Evolutionary conservation across 2,888 invertebrate genomes (phyloP).

Genomic region (Drosophila putrida): DNA sequence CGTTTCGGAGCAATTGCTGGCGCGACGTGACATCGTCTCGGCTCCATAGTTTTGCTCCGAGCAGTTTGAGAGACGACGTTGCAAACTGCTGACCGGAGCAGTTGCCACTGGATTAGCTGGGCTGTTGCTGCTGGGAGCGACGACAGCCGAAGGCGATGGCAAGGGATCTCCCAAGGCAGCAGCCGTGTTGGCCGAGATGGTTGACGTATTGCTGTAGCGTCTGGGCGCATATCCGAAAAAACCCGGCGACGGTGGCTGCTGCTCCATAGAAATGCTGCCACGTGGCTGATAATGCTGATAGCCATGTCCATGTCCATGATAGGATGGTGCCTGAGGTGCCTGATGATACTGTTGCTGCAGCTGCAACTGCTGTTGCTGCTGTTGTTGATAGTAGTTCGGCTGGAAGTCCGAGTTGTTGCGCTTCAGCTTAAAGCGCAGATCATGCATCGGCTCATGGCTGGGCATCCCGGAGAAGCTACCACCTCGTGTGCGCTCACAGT

Average conservation of each 20-base stretch:
- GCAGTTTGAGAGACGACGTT: slow-evolving; percentile 84
- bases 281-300: slow-evolving; percentile 76
- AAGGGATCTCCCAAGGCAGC: slow-evolving; percentile 60
- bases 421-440: slow-evolving; percentile 82
- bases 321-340: slow-evolving; percentile 46
- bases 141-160: slow-evolving; percentile 48
- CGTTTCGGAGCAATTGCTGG: slow-evolving; percentile 84
- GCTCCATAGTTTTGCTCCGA: slow-evolving; percentile 82
- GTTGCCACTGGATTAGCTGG: slow-evolving; percentile 28
- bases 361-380: slow-evolving; percentile 60
- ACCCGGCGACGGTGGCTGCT: slow-evolving; percentile 64
- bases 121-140: slow-evolving; percentile 28
- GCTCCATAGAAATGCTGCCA: slow-evolving; percentile 67
- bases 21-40: slow-evolving; percentile 82
- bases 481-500: slow-evolving; percentile 84
- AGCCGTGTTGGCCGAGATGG: slow-evolving; percentile 77
- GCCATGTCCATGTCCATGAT: slow-evolving; percentile 67
- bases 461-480: slow-evolving; percentile 85
- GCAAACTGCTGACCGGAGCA: slow-evolving; percentile 57
- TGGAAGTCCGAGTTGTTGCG: slow-evolving; percentile 84
- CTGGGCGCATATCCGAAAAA: slow-evolving; percentile 86
- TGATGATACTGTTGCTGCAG: slow-evolving; percentile 54
- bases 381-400: slow-evolving; percentile 82
- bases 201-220: slow-evolving; percentile 89
- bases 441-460: slow-evolving; percentile 81